Percentiles rank a stretch among this genome's conserved stretches.
Conservation (phyloP, 2,113 vertebrate species). For the Psettodes erumei region DNA sequence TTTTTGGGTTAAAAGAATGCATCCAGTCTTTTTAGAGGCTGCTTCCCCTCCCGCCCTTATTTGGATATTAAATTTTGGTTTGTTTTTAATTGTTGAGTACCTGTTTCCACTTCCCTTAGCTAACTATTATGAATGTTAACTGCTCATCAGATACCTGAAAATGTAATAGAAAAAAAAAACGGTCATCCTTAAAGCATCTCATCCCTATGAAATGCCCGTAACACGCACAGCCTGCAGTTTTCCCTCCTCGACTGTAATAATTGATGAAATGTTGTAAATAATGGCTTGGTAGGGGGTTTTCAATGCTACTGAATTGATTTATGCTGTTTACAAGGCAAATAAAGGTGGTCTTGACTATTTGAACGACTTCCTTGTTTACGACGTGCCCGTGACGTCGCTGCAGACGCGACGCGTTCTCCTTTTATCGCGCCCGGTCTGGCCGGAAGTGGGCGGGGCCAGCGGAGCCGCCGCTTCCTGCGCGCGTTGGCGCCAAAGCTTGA, state of each 20-base stretch:
- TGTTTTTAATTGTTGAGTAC: conserved; percentile 44
- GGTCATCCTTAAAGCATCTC: conserved; percentile 59
- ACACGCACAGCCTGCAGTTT: conserved; percentile 50
- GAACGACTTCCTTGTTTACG: conserved; percentile 3
- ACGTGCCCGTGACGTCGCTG: not conserved
- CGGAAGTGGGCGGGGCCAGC: conserved; percentile 37
- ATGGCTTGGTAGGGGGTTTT: conserved; percentile 70
- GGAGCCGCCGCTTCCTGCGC: conserved; percentile 3
- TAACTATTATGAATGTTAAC: conserved; percentile 73
- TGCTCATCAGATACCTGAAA: conserved; percentile 57
- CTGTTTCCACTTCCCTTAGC: conserved; percentile 41
- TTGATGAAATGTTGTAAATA: conserved; percentile 77
- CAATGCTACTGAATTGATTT: conserved; percentile 78
- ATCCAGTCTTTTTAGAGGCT: conserved; percentile 63
- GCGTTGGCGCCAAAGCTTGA: conserved; percentile 13
- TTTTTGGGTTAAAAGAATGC: conserved; percentile 60
- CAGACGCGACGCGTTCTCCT: too few relatives aligned
- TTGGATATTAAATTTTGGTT: conserved; percentile 55
- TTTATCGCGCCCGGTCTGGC: too few relatives aligned
- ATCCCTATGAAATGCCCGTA: conserved; percentile 53
- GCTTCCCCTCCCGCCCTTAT: conserved; percentile 36
- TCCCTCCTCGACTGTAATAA: conserved; percentile 65
- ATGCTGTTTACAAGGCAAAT: conserved; percentile 80
- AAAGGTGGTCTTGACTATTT: conserved; percentile 76
- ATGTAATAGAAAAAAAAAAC: conserved; percentile 49